Conservation (phyloP, 2,113 vertebrate species). For the Hassar affinis region DNA sequence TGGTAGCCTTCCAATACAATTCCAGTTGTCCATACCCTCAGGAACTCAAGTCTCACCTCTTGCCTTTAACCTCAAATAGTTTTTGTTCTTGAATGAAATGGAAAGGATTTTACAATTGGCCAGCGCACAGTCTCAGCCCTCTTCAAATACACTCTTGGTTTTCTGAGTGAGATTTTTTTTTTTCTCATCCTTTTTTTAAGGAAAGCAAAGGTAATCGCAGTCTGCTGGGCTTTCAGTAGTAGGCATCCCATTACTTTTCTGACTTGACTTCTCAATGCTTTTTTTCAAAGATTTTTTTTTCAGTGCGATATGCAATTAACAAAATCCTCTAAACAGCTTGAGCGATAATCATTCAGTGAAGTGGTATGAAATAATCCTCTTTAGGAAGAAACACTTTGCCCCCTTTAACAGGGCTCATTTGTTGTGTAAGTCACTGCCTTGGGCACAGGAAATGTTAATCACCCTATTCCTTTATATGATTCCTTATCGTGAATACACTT, state of each 20-base stretch:
- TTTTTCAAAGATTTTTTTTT: constrained; percentile 40
- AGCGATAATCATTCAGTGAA: constrained; percentile 26
- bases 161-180: neutral
- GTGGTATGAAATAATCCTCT: constrained; percentile 28
- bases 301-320: constrained; percentile 44
- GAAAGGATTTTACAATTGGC: neutral
- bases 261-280: too few species aligned
- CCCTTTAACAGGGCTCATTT: constrained; percentile 31
- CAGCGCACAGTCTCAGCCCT: neutral
- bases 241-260: constrained; percentile 43
- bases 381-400: neutral
- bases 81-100: neutral
- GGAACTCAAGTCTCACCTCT: neutral
- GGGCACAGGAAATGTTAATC: constrained; percentile 9
- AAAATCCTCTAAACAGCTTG: constrained; percentile 42
- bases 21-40: neutral
- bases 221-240: constrained; percentile 31
- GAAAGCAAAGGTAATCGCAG: constrained; percentile 40
- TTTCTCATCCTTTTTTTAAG: constrained; percentile 1
- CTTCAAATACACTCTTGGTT: neutral
- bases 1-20: neutral
- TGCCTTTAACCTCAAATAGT: constrained; percentile 14
- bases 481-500: neutral
- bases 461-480: neutral
- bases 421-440: constrained; percentile 16